These are phyloP conservation scores for Sardinella longiceps DNA, from an alignment of 2,797 vertebrate genomes.

Conservation along the genomic window DNA sequence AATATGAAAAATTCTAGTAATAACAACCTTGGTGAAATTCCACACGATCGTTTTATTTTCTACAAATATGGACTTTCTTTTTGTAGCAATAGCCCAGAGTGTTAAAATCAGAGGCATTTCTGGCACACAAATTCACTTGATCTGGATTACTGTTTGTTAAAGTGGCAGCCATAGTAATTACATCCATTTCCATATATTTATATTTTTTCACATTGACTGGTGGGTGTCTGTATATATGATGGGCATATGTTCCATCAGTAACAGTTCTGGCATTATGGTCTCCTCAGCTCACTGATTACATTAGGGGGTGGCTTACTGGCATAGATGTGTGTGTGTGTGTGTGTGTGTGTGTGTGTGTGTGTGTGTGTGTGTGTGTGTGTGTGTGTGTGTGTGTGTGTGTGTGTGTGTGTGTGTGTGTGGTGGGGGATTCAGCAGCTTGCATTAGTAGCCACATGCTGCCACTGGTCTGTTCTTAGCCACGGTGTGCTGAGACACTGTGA, in stretches of 20 bases:
- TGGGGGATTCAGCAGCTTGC: background rate
- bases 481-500: background rate
- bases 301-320: background rate
- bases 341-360: background rate
- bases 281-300: conserved; percentile 5
- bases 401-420: background rate
- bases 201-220: too few species aligned
- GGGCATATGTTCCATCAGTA: conserved; percentile 25
- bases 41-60: background rate
- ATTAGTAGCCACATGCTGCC: background rate
- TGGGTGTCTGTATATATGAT: too few species aligned
- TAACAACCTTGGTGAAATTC: background rate
- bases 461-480: background rate
- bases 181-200: too few species aligned
- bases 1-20: too few species aligned
- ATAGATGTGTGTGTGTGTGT: too few species aligned
- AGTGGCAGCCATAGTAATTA: too few species aligned
- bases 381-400: background rate
- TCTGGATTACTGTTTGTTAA: too few species aligned
- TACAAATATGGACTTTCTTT: too few species aligned
- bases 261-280: conserved; percentile 27
- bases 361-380: background rate
- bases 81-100: too few species aligned
- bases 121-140: too few species aligned
- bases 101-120: too few species aligned